phyloP scores from a whole-genome alignment of 2,797 vertebrate species.

The Micropoecilia bifurca region DNA sequence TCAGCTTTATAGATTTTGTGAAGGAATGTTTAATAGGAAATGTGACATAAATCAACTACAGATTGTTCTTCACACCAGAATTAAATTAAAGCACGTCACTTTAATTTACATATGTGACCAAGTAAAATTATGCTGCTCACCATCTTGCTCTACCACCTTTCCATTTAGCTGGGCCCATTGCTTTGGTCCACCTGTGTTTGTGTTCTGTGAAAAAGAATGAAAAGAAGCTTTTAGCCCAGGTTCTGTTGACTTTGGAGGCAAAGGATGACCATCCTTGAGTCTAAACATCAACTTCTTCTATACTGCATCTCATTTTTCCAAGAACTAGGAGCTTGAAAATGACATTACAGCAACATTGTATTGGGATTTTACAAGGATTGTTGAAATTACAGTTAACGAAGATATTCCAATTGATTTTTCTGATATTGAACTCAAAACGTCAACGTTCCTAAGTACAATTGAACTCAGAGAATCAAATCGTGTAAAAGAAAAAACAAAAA shows the following conservation, averaged over 20 bases:
- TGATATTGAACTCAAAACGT: background rate
- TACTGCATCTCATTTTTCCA: background rate
- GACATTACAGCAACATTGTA: background rate
- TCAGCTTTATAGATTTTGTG: too few relatives aligned
- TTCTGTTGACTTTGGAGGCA: slow-evolving; percentile 4
- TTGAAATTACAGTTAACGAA: background rate
- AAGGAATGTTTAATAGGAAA: background rate
- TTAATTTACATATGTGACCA: background rate
- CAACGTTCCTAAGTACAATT: background rate
- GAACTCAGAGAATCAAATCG: background rate
- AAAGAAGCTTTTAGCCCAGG: slow-evolving; percentile 9
- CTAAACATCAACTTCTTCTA: background rate
- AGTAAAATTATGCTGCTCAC: slow-evolving; percentile 77
- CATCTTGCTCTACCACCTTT: slow-evolving; percentile 98
- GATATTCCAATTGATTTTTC: background rate
- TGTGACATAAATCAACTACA: background rate
- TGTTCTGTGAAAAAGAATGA: slow-evolving; percentile 82
- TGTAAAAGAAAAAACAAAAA: background rate
- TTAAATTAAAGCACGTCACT: background rate
- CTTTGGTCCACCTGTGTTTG: slow-evolving; percentile 99
- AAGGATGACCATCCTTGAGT: background rate
- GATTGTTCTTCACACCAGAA: background rate
- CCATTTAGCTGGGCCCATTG: slow-evolving; percentile 99
- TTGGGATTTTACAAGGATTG: background rate
- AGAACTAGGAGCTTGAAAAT: background rate